These are phyloP conservation scores for Pedionomus torquatus DNA, from an alignment of 2,113 vertebrate species.

Conservation along the genomic window DNA sequence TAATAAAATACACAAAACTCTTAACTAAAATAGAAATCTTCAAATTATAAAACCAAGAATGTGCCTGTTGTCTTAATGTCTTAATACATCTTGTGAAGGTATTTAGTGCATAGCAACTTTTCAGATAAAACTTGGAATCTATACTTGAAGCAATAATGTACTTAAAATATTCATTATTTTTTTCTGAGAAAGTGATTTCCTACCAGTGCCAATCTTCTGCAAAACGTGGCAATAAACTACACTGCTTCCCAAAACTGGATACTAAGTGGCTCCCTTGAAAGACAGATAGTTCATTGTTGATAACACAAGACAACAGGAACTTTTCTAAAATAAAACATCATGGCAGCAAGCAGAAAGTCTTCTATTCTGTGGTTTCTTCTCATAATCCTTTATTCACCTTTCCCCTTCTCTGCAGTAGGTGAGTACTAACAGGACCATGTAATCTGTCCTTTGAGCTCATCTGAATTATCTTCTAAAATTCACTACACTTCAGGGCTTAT, in stretches of 20 bases:
- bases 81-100: not conserved
- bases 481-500: not conserved
- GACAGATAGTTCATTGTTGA: not conserved
- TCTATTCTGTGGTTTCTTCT: not conserved
- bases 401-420: not conserved
- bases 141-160: not conserved
- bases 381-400: not conserved
- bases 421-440: not conserved
- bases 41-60: not conserved
- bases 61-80: not conserved
- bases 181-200: not conserved
- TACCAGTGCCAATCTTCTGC: not conserved
- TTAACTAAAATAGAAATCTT: not conserved
- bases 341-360: not conserved
- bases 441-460: not conserved
- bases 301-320: not conserved
- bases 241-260: not conserved
- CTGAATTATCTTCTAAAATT: conserved; percentile 1
- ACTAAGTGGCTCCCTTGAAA: not conserved
- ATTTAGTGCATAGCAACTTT: not conserved
- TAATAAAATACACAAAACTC: not conserved
- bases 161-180: not conserved
- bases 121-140: not conserved
- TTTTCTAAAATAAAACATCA: not conserved
- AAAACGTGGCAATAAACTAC: not conserved